Evolutionary conservation across 2,797 vertebrate species (phyloP), one percentile per base, ranked within the genome.

Genomic region (Lagorchestes hirsutus): DNA sequence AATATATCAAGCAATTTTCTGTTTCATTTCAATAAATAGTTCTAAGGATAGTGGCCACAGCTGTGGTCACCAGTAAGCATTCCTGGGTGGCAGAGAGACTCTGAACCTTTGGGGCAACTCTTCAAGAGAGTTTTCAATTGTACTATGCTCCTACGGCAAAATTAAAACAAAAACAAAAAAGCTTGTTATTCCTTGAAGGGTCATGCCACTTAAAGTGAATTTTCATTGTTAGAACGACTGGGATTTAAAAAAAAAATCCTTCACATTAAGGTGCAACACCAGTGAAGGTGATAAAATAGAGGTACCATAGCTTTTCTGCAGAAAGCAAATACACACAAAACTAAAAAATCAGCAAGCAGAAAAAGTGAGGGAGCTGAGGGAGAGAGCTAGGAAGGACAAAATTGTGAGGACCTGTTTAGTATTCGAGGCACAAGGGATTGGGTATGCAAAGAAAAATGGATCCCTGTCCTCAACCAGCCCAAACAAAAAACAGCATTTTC

Each of bases 1-100:
- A 98, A 98, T 93, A 98, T 94, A 97, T 94, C 92, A 95, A 97
- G 97, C 95, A 95, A 97, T 97, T 98, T 98, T 97, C 91, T 98
- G 96, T 97, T 95, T 97, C 94, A 90, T 0, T 96, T 96, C 96
- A 97, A 97, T 97, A 97, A 55, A 91, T 31, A 93, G 59, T 91
- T 90, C 56, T 92, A 50, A 94, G 95, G 54, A 94, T 55, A 74
- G 55, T 40, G 54, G 87, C 62, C 91, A 94, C 91, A 90, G 56
- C 90, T 92, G 55, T 16, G 40, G 90, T 93, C 56, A 56, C 24
- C 82, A 50, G 27, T 46, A 93, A 95, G 54, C 74, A 13, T 95
- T 74, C 31, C 94, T 62, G 40, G 92, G 55, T 58, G 58, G 24
- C 13, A 31, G 52, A 58, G 58, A 93, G 55, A 90, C 55, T 1